A percentile compares a stretch with the other conserved stretches of the same genome.
Conservation (phyloP, 1,140 invertebrate species). For the Microplitis mediator region DNA sequence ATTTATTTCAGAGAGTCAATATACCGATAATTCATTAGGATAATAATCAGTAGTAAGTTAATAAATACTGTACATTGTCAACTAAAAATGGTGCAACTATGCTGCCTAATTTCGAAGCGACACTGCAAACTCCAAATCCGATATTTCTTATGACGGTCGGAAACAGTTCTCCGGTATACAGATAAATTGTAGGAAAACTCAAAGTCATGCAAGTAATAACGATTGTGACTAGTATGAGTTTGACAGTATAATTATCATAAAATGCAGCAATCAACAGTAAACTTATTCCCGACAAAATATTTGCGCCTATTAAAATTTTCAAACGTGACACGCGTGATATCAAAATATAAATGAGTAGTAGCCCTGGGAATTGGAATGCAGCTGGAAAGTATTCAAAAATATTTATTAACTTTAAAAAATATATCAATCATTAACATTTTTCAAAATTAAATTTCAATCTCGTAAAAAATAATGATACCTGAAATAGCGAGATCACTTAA, state of each 20-base stretch:
- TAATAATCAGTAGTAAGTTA: no score
- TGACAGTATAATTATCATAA: slow-evolving; percentile 32
- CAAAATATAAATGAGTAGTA: slow-evolving; percentile 48
- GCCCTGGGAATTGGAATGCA: slow-evolving; percentile 55
- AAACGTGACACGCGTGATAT: slow-evolving; percentile 58
- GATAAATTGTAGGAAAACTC: slow-evolving; percentile 66
- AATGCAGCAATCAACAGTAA: slow-evolving; percentile 46
- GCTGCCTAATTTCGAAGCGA: slow-evolving; percentile 69
- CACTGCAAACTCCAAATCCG: slow-evolving; percentile 68
- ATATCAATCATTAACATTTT: no score
- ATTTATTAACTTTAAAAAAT: no score
- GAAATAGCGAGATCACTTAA: slow-evolving; percentile 62
- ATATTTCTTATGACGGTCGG: slow-evolving; percentile 72
- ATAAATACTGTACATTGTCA: slow-evolving; percentile 53
- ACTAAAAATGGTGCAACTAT: slow-evolving; percentile 71
- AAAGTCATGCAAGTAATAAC: slow-evolving; percentile 69
- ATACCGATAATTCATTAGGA: background rate
- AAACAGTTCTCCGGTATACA: slow-evolving; percentile 73
- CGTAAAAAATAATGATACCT: slow-evolving; percentile 43
- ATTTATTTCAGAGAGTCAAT: background rate
- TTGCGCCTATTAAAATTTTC: slow-evolving; percentile 54
- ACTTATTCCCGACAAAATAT: slow-evolving; percentile 48
- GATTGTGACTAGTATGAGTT: slow-evolving; percentile 64
- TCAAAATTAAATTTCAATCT: no score
- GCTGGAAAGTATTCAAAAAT: slow-evolving; percentile 41